Evolutionary conservation across 2,888 invertebrate species (phyloP).

Genomic region (Coecobrya sp.): DNA sequence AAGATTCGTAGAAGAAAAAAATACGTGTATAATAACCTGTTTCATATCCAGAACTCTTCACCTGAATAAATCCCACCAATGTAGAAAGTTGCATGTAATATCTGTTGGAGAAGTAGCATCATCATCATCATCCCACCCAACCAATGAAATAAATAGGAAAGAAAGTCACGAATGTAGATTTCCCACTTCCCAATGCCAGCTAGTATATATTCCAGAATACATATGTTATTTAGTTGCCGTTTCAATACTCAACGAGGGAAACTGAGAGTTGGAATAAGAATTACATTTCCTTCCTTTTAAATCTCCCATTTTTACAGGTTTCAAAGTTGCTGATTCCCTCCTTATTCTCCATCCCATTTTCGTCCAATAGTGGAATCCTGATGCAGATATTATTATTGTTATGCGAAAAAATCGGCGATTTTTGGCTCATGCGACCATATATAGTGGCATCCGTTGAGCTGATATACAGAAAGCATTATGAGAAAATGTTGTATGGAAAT

Average conservation of each 20-base stretch:
- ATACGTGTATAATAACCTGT: neutral
- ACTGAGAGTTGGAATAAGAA: neutral
- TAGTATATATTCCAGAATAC: neutral
- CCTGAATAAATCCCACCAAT: slow-evolving; percentile 23
- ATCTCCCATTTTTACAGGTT: neutral
- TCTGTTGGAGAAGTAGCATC: neutral
- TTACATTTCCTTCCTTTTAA: neutral
- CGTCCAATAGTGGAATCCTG: neutral
- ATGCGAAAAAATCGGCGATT: slow-evolving; percentile 7
- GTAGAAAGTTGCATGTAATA: neutral
- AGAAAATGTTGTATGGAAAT: neutral
- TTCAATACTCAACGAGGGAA: neutral
- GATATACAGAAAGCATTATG: neutral
- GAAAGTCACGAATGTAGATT: neutral
- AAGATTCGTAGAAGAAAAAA: neutral
- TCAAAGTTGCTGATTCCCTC: neutral
- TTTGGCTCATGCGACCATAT: slow-evolving; percentile 11
- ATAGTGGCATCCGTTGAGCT: neutral
- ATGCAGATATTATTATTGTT: slow-evolving; percentile 45
- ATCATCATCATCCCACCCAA: neutral
- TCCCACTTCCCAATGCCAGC: neutral
- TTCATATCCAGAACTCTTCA: slow-evolving; percentile 24
- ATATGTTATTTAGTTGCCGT: neutral
- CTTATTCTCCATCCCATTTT: neutral
- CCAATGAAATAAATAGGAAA: neutral